A percentile compares a stretch with the other conserved stretches of the same genome.
Conservation (phyloP, 1,140 invertebrate genomes). For the Glomeris maerens region DNA sequence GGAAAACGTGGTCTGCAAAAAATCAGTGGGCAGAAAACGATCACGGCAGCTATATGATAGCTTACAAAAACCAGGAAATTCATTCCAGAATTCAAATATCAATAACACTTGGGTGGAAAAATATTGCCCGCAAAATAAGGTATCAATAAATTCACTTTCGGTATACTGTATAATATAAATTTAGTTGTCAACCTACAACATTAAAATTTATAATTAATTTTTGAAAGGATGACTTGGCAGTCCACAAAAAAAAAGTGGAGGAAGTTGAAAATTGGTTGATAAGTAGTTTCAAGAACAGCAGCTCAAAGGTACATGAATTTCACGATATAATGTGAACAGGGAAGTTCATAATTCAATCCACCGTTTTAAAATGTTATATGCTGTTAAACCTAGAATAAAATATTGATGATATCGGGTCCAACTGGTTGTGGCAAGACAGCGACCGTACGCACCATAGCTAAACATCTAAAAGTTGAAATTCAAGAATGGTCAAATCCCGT, state of each 20-base stretch:
- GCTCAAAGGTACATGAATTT: not conserved
- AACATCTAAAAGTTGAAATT: slow-evolving; percentile 22
- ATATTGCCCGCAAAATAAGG: not conserved
- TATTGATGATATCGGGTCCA: slow-evolving; percentile 28
- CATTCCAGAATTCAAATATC: too few relatives aligned
- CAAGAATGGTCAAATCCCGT: slow-evolving; percentile 29
- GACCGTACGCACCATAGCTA: slow-evolving; percentile 22
- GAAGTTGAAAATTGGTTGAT: slow-evolving; percentile 26
- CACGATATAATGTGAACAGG: not conserved
- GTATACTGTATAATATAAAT: not conserved
- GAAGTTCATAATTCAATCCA: not conserved
- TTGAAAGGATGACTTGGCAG: slow-evolving; percentile 26
- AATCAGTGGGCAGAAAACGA: too few relatives aligned
- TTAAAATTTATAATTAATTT: not conserved
- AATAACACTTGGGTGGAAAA: not conserved
- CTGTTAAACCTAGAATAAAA: slow-evolving; percentile 17
- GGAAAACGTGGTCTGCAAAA: too few relatives aligned
- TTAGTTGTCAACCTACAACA: not conserved
- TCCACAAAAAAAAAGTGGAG: slow-evolving; percentile 30
- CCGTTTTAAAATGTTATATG: not conserved
- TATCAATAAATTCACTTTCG: not conserved
- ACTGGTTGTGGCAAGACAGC: slow-evolving; percentile 29
- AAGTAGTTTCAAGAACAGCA: slow-evolving; percentile 13
- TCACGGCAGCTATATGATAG: too few relatives aligned
- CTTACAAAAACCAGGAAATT: too few relatives aligned